Evolutionary conservation across 2,888 invertebrate species (phyloP), one percentile per base, ranked within the genome.

Genomic region (Arctia plantaginis): DNA sequence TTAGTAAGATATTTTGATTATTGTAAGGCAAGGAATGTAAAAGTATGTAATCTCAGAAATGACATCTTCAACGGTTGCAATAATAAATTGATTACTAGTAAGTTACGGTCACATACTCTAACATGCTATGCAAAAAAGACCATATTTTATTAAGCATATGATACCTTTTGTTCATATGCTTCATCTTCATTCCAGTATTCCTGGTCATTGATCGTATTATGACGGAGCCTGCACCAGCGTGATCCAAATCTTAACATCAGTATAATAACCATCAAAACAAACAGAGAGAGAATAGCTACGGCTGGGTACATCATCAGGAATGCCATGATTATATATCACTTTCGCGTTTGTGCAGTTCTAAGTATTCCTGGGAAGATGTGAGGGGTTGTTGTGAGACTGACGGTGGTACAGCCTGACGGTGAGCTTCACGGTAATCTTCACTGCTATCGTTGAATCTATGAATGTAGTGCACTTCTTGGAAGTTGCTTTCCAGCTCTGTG

Each of bases 241-340:
- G 97, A 96, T 0, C 98, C 98, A 90, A 96, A 98, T 82, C 97
- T 97, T 35, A 99, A 91, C 86, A 98, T 96, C 23, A 97, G 85
- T 81, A 98, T 97, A 77, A 98, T 98, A 8, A 98, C 97, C 77
- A 97, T 96, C 44, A 98, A 95, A 35, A 98, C 96, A 86, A 98
- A 97, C 80, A 98, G 93, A 10, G 97, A 97, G 39, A 98, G 89
- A 39, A 97, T 96, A 23, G 98, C 97, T 47, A 97, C 95, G n/a
- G 75, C 67, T 0, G 98, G 98, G 96, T 98, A 98, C 80, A 98
- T 96, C 77, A 98, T 94, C 80, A 98, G 96, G 85, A 98, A 96
- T 85, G 97, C 96, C 97, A 97, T 97, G 72, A 85, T 94, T 96
- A 98, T 90, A 98, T 98, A 90, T 98, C 98, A 90, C 75, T 76